Conservation (phyloP, 1,140 invertebrate genomes). For the Zaprionus kolodkinae region DNA sequence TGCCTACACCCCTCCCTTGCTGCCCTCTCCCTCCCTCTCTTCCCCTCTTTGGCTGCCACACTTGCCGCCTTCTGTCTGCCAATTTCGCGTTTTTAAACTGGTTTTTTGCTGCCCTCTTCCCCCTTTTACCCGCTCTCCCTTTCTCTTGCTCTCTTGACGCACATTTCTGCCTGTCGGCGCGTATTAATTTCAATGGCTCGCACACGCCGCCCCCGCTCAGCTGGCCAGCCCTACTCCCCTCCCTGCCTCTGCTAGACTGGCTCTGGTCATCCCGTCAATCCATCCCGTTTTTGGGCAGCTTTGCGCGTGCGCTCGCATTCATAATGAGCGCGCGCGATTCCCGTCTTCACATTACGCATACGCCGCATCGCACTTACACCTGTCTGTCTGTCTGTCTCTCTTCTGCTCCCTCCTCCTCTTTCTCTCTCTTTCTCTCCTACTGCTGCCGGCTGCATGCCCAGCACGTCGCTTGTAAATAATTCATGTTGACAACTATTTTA, state of each 20-base stretch:
- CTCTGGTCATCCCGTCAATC: slow-evolving; percentile 35
- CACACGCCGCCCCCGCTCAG: background rate
- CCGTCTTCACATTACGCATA: slow-evolving; percentile 61
- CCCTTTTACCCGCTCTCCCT: background rate
- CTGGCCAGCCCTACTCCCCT: slow-evolving; percentile 5
- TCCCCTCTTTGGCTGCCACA: background rate
- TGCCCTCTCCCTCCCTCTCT: slow-evolving; percentile 1
- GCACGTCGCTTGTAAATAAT: slow-evolving; percentile 81
- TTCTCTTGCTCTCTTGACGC: slow-evolving; percentile 44
- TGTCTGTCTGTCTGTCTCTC: background rate
- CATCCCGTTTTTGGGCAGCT: slow-evolving; percentile 75
- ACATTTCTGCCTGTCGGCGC: slow-evolving; percentile 76
- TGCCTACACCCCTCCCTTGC: background rate
- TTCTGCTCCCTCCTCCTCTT: too few relatives aligned
- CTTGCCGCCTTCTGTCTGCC: slow-evolving; percentile 40
- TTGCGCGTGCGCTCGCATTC: slow-evolving; percentile 76
- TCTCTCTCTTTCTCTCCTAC: slow-evolving; percentile 5
- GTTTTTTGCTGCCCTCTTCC: slow-evolving; percentile 32
- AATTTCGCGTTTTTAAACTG: slow-evolving; percentile 60
- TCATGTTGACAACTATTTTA: slow-evolving; percentile 82
- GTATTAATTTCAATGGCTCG: slow-evolving; percentile 75
- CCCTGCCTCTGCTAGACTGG: background rate
- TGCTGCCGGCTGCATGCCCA: slow-evolving; percentile 57
- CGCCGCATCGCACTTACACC: slow-evolving; percentile 45
- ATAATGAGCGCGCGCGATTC: slow-evolving; percentile 54